These are phyloP conservation scores for Typhlichthys subterraneus DNA, from an alignment of 2,797 vertebrate species.

Conservation along the genomic window DNA sequence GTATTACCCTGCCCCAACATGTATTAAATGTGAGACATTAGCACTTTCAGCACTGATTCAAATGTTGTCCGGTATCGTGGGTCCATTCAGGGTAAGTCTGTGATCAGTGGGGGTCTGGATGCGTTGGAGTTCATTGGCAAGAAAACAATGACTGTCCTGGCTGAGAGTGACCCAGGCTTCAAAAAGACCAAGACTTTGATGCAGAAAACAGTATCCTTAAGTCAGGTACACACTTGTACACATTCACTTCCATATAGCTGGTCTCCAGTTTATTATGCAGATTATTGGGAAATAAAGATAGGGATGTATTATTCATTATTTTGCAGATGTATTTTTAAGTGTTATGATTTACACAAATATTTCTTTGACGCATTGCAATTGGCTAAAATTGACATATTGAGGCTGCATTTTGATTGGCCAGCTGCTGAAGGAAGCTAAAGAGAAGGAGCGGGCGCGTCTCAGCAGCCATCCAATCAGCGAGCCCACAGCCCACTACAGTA, in stretches of 20 bases:
- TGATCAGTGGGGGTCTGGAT: constrained; percentile 92
- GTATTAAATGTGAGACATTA: neutral
- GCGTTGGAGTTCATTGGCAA: constrained; percentile 98
- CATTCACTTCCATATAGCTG: neutral
- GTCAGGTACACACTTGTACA: constrained; percentile 81
- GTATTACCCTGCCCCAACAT: neutral
- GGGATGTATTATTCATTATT: too few relatives aligned
- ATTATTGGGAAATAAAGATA: neutral
- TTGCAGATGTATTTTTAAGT: too few relatives aligned
- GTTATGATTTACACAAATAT: neutral
- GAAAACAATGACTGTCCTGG: constrained; percentile 97
- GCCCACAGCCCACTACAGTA: constrained; percentile 90
- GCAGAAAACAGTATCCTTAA: constrained; percentile 91
- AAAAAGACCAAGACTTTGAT: constrained; percentile 96
- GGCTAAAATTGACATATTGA: neutral
- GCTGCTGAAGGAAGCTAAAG: constrained; percentile 96
- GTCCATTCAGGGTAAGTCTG: constrained; percentile 87
- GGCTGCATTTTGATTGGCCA: constrained; percentile 60
- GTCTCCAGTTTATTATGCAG: neutral
- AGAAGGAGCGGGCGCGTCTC: constrained; percentile 89
- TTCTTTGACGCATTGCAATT: neutral
- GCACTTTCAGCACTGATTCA: constrained; percentile 1
- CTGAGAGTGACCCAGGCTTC: constrained; percentile 96
- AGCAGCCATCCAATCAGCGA: constrained; percentile 84
- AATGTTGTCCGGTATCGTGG: neutral